Evolutionary conservation across 2,888 invertebrate species (phyloP).

Genomic region (Papilio elwesi): DNA sequence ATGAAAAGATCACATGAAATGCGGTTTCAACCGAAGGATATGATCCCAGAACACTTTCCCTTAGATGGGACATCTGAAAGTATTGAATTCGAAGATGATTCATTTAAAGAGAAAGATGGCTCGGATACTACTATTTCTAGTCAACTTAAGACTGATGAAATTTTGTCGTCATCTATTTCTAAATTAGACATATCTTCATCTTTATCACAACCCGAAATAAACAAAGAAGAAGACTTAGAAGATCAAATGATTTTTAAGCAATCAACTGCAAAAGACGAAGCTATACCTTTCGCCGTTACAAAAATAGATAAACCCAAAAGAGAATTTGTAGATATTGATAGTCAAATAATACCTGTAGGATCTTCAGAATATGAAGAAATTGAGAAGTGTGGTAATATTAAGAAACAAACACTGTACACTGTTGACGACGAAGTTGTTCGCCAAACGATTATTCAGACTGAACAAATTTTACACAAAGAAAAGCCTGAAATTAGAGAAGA

Average conservation of each 20-base stretch:
- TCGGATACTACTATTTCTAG: slow-evolving; percentile 79
- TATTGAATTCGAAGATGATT: slow-evolving; percentile 73
- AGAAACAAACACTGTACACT: slow-evolving; percentile 66
- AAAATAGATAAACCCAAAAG: slow-evolving; percentile 71
- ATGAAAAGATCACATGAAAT: slow-evolving; percentile 96
- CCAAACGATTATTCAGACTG: slow-evolving; percentile 56
- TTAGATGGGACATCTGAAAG: slow-evolving; percentile 72
- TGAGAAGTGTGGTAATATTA: slow-evolving; percentile 63
- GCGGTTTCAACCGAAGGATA: slow-evolving; percentile 90
- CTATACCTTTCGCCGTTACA: slow-evolving; percentile 70
- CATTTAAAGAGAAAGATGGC: slow-evolving; percentile 69
- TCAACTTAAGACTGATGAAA: slow-evolving; percentile 76
- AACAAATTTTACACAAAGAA: slow-evolving; percentile 55
- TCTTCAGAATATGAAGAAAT: slow-evolving; percentile 77
- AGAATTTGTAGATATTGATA: slow-evolving; percentile 78
- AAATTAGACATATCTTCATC: slow-evolving; percentile 73
- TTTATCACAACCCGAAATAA: slow-evolving; percentile 63
- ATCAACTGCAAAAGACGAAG: slow-evolving; percentile 55
- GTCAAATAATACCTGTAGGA: slow-evolving; percentile 77
- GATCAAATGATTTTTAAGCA: slow-evolving; percentile 52
- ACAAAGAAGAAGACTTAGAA: slow-evolving; percentile 62
- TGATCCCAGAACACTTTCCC: slow-evolving; percentile 79
- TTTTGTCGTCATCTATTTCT: slow-evolving; percentile 75
- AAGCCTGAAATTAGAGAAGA: slow-evolving; percentile 57
- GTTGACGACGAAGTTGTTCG: slow-evolving; percentile 57